phyloP scores from a whole-genome alignment of 2,888 invertebrate species.

The Pelosia muscerda region DNA sequence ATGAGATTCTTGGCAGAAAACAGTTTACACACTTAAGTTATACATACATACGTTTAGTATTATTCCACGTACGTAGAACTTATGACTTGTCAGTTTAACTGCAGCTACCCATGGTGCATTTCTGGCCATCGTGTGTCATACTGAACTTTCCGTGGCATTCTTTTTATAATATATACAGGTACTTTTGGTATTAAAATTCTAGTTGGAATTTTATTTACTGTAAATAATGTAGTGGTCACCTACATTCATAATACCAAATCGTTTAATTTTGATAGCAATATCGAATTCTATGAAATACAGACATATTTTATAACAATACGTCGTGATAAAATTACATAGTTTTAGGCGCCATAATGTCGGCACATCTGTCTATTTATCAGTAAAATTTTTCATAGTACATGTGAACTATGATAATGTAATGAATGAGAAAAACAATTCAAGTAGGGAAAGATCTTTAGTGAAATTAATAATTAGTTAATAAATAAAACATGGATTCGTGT shows the following conservation, averaged over 20 bases:
- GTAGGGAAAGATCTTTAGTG: not conserved
- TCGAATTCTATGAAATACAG: not conserved
- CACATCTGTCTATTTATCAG: not conserved
- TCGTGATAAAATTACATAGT: not conserved
- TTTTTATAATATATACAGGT: too few species aligned
- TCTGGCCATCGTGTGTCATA: not conserved
- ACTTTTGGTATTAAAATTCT: not conserved
- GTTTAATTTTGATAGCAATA: not conserved
- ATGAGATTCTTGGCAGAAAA: not conserved
- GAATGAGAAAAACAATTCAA: not conserved
- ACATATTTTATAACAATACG: not conserved
- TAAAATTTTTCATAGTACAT: not conserved
- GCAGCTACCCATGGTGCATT: not conserved
- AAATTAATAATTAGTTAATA: not conserved
- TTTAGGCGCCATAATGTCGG: not conserved
- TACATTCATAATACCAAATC: not conserved
- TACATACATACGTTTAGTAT: too few species aligned
- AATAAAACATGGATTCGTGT: too few species aligned
- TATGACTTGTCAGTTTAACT: not conserved
- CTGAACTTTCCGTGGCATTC: too few species aligned
- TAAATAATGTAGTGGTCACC: not conserved
- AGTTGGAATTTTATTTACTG: not conserved
- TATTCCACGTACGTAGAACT: not conserved
- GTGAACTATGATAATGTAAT: not conserved
- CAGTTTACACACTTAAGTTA: not conserved